Percentiles rank a stretch among this genome's conserved stretches.
Conservation (phyloP, 1,140 invertebrate species). For the Drosophila biarmipes region DNA sequence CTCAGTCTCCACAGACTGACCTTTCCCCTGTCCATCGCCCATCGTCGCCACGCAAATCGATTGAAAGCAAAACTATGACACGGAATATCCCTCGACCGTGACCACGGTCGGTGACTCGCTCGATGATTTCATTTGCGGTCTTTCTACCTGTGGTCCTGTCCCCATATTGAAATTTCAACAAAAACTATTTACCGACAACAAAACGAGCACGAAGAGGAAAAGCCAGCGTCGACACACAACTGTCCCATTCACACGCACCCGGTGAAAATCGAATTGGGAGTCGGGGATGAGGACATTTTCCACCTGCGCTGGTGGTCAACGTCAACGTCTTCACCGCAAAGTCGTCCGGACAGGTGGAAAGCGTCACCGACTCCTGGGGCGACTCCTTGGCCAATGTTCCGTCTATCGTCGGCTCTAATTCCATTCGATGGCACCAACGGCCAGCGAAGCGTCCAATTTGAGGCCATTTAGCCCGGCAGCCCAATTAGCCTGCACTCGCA, state of each 20-base stretch:
- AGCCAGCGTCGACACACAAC: constrained; percentile 37
- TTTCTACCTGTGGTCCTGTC: constrained; percentile 50
- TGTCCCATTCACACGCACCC: constrained; percentile 71
- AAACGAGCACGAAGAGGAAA: constrained; percentile 47
- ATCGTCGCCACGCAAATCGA: constrained; percentile 59
- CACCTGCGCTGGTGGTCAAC: constrained; percentile 69
- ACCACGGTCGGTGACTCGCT: constrained; percentile 54
- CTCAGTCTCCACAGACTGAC: constrained; percentile 7
- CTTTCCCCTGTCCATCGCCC: constrained; percentile 5
- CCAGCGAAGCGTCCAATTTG: constrained; percentile 58
- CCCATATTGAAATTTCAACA: constrained; percentile 45
- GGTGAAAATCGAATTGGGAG: neutral
- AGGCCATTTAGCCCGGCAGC: constrained; percentile 48
- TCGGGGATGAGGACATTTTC: constrained; percentile 35
- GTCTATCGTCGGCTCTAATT: constrained; percentile 34
- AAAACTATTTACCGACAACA: constrained; percentile 38
- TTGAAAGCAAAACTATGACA: constrained; percentile 55
- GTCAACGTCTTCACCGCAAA: constrained; percentile 66
- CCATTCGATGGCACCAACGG: constrained; percentile 1
- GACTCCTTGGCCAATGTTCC: constrained; percentile 18
- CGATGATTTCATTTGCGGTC: constrained; percentile 78
- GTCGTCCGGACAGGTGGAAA: constrained; percentile 64
- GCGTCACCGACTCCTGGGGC: constrained; percentile 22
- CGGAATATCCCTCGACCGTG: constrained; percentile 67
- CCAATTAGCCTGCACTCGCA: constrained; percentile 62